Percentiles rank a stretch among this genome's conserved stretches.
Evolutionary conservation across 2,113 vertebrate species (phyloP).

Genomic region (Narcine bancroftii): DNA sequence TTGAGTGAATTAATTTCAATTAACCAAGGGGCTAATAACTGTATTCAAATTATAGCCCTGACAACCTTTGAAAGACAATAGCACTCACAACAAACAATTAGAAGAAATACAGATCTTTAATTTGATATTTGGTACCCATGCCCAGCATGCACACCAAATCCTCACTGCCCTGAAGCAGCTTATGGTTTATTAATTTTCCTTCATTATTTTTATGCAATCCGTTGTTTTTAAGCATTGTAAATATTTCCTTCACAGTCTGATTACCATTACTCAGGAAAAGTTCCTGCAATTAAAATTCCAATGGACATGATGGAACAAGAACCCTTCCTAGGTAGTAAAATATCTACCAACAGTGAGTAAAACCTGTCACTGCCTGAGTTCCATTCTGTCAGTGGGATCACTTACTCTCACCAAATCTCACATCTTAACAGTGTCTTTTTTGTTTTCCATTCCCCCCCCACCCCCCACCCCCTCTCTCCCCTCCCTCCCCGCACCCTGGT

Average conservation of each 20-base stretch:
- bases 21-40: not conserved
- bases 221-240: slow-evolving; percentile 55
- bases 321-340: slow-evolving; percentile 91
- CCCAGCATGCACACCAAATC: no score
- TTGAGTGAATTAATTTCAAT: not conserved
- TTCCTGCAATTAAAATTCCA: slow-evolving; percentile 98
- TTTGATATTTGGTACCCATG: not conserved
- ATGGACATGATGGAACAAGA: slow-evolving; percentile 99
- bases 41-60: not conserved
- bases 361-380: slow-evolving; percentile 52
- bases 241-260: slow-evolving; percentile 86
- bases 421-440: not conserved
- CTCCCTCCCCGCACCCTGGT: not conserved
- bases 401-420: not conserved
- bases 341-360: slow-evolving; percentile 95
- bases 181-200: not conserved
- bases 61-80: not conserved
- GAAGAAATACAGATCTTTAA: not conserved
- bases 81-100: not conserved
- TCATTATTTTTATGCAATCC: not conserved
- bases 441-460: not conserved
- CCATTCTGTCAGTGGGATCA: not conserved
- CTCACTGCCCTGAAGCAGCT: not conserved
- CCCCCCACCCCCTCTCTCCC: not conserved
- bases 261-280: slow-evolving; percentile 88